Evolutionary conservation across 2,113 vertebrate genomes (phyloP), one percentile per base, ranked within the genome.

Genomic region (Phalacrocorax aristotelis): DNA sequence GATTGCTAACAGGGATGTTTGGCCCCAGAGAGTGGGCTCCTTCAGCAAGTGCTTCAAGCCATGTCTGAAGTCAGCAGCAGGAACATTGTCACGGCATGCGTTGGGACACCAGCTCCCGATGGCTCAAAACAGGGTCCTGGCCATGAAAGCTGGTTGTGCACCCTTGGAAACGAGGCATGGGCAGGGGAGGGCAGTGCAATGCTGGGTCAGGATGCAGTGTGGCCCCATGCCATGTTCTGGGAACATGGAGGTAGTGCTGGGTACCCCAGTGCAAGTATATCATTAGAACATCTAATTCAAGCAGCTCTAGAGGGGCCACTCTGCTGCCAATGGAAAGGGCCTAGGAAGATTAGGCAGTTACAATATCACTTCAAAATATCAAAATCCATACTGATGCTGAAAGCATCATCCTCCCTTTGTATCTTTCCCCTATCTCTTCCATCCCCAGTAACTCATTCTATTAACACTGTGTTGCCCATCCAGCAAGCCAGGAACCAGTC

Each of bases 61-160:
- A 23, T 17, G 5, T 49, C 44, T 92, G 75, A 54, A 54, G n/a
- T 21, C 36, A 30, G 26, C 15, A 81, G 30, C 8, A n/a, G 51
- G 22, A 51, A 60, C 1, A 0, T 19, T 76, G 25, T 44, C n/a
- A 60, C 0, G 2, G 4, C 12, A 19, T 42, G 16, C 6, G 5
- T 65, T 54, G 18, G n/a, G 30, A 44, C 46, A 38, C 11, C 46
- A 68, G 17, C 36, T 88, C 30, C 25, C 69, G 25, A 36, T 18
- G 44, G 29, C 48, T 83, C 30, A 51, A 48, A 62, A 11, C 6
- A 42, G 32, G 10, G 14, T 42, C 15, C 14, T 49, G 51, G 16
- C 7, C 16, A 44, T 1, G 0, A 27, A 16, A 65, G n/a, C 14
- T 55, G 38, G 14, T 20, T 65, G 26, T 64, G 25, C 11, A 30